Percentiles rank a stretch among this genome's conserved stretches.
phyloP scores from a whole-genome alignment of 2,113 vertebrate species.

The Coryphaenoides rupestris region DNA sequence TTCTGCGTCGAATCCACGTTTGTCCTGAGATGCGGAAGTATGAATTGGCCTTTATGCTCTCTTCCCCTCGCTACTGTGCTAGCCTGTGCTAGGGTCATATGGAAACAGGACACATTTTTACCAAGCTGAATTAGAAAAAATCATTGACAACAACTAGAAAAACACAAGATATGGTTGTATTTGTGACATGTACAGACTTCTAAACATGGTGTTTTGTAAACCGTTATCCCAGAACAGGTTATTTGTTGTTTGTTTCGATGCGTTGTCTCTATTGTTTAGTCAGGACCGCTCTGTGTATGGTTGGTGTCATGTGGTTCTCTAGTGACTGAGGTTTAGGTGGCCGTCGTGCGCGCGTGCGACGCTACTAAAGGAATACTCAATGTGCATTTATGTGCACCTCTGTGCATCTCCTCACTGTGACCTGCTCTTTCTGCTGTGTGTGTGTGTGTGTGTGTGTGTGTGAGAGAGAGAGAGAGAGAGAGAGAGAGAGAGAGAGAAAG shows the following conservation, averaged over 20 bases:
- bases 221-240: slow-evolving; percentile 41
- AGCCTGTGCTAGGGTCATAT: no score
- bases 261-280: slow-evolving; percentile 50
- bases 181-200: slow-evolving; percentile 49
- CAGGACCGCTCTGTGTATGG: slow-evolving; percentile 33
- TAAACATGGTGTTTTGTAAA: slow-evolving; percentile 54
- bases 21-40: no score
- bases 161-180: slow-evolving; percentile 43
- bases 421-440: slow-evolving; percentile 34
- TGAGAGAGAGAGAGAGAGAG: not conserved
- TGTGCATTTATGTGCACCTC: slow-evolving; percentile 47
- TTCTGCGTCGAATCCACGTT: no score
- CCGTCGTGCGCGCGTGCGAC: slow-evolving; percentile 2
- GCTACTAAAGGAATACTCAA: slow-evolving; percentile 46
- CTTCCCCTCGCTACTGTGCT: slow-evolving; percentile 50
- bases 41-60: slow-evolving; percentile 40
- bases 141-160: no score
- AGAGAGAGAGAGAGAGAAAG: slow-evolving; percentile 7
- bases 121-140: slow-evolving; percentile 33
- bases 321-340: slow-evolving; percentile 36
- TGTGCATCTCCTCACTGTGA: slow-evolving; percentile 70
- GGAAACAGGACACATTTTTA: slow-evolving; percentile 43
- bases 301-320: slow-evolving; percentile 45
- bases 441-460: slow-evolving; percentile 13
- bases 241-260: slow-evolving; percentile 44